phyloP scores from a whole-genome alignment of 53 echinoderm and acorn worm genomes.

The Hippasteria phrygiana region DNA sequence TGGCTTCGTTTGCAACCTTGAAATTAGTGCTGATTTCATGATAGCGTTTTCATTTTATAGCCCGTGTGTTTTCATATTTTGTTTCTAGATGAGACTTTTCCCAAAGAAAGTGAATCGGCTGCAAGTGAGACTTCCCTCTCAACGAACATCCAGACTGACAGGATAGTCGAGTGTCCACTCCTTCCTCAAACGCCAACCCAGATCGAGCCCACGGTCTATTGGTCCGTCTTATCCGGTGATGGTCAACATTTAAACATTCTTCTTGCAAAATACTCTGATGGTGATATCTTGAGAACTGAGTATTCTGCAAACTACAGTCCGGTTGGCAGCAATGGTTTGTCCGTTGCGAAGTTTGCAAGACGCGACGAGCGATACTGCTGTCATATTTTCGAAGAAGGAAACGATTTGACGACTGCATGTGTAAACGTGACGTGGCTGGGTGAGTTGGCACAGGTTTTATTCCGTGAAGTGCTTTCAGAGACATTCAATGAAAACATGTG shows the following conservation, averaged over 20 bases:
- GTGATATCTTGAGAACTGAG: neutral
- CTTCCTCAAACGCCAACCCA: neutral
- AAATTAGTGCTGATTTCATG: too few species aligned
- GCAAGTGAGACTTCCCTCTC: neutral
- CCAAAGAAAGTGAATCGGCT: neutral
- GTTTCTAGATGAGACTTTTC: neutral
- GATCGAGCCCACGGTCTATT: neutral
- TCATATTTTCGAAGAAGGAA: neutral
- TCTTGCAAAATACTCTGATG: neutral
- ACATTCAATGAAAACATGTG: too few species aligned
- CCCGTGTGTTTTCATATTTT: too few species aligned
- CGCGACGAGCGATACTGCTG: constrained; percentile 18
- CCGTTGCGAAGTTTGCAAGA: neutral
- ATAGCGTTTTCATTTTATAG: too few species aligned
- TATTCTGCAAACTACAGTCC: neutral
- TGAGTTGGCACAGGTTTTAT: too few species aligned
- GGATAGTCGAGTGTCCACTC: neutral
- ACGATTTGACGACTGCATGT: neutral
- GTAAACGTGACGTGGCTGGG: neutral
- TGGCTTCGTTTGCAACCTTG: too few species aligned
- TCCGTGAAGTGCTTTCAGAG: too few species aligned
- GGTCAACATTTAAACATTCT: neutral
- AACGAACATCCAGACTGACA: too few species aligned
- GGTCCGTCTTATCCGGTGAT: neutral
- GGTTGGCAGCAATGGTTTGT: neutral